Evolutionary conservation across 64 coral and sea anemone genomes (phyloP), one percentile per base, ranked within the genome.

Genomic region (Montipora capricornis): DNA sequence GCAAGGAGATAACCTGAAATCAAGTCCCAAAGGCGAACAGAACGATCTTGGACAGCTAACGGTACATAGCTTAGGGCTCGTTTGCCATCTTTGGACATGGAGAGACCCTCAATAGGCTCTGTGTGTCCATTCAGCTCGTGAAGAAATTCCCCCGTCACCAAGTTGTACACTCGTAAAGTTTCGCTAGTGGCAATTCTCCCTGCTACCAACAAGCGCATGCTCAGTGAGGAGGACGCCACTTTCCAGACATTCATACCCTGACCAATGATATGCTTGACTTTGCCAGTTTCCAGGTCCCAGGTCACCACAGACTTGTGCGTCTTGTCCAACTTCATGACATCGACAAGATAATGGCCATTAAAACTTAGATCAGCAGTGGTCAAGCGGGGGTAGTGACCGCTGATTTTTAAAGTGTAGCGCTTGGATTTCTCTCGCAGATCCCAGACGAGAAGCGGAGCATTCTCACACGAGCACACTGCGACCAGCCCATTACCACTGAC

Each of bases 231-330:
- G 3, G 91, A 80, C 48, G 78, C 96, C 26, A 98, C 96, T 22
- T 84, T 94, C 96, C 96, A 98, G 11, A 98, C 96, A 58, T 89
- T 98, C 67, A 81, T 80, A 16, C 96, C 96, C 81, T 98, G 96
- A 46, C 96, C 96, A 89, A 98, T 98, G 52, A 98, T 67, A 20
- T 98, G 96, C 60, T 95, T 98, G 47, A 98, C 96, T 84, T 93
- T 94, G 4, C 93, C 96, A 46, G 89, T 92, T 74, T 91, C 87
- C 22, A 98, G 92, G 77, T 98, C 96, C 96, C 96, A 98, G 26
- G 96, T 98, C 69, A 94, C 93, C 70, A 98, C 93, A 16, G 96
- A 92, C 77, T 93, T 98, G 84, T 95, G 96, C 11, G 88, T 84
- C 49, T 90, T 94, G 53, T 98, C 96, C 62, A 98, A 68, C 88